Base-by-base conservation (phyloP, 2,113 vertebrate genomes). In the Lepidothrix coronata region DNA sequence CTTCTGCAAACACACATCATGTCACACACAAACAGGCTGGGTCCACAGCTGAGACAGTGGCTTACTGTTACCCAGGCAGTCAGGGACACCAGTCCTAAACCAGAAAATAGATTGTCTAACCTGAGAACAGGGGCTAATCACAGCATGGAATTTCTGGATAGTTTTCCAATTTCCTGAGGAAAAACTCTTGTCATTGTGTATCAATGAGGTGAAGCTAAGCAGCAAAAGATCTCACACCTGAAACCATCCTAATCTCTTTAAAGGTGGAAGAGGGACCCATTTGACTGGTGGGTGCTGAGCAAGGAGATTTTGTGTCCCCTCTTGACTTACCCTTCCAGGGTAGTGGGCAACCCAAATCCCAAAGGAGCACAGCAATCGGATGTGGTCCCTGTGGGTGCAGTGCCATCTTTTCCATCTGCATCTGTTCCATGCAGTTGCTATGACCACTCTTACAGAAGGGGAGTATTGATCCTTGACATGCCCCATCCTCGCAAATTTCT, bases 21-120 rank as follows among this genome's bases (percentile, higher is more conserved):
- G 83, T 51, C 75, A 78, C 1, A 2, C 9, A 44, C 0, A 0
- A 63, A 63, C 16, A 43, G 68, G 24, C 62, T 46, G 51, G 23
- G 7, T 11, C 46, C 52, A 24, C 4, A 18, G 67, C 49, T 73
- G 66, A 65, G 55, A 30, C 2, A 1, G 30, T 28, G 28, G 66
- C 46, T 62, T 22, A 15, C 12, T 1, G 0, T 43, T 52, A 54
- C 16, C 44, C 0, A 0, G 33, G 12, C 54, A 57, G 35, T 19
- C 55, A 18, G 6, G 33, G 35, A 41, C 35, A 46, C 41, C 54
- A 44, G 39, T 28, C n/a, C 24, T 59, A 37, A 58, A 18, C 7
- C 44, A 71, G 76, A 27, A 82, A 31, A 57, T 28, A 23, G 12
- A 5, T 16, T 27, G 28, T 31, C 49, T 61, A 54, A 54, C n/a